These are phyloP conservation scores for Acrobasis suavella DNA, from an alignment of 2,888 invertebrate species.

Conservation along the genomic window DNA sequence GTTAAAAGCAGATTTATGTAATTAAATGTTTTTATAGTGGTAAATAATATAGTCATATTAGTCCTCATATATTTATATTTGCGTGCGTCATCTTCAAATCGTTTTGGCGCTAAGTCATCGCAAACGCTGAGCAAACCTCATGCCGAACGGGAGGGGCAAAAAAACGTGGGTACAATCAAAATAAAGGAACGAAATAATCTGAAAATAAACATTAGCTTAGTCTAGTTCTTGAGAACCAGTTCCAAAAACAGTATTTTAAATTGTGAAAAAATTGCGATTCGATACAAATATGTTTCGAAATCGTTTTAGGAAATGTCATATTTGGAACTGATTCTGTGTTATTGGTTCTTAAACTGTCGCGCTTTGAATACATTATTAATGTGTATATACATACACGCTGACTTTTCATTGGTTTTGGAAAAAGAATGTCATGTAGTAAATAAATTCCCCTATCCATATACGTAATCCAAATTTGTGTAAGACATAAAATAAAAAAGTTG, in stretches of 20 bases:
- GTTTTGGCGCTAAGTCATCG: conserved; percentile 33
- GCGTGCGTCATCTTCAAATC: conserved; percentile 33
- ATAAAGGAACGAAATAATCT: conserved; percentile 49
- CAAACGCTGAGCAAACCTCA: conserved; percentile 46
- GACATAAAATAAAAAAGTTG: too few species aligned
- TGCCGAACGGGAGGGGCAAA: conserved; percentile 48
- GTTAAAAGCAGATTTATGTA: too few species aligned
- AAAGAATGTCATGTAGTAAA: too few species aligned
- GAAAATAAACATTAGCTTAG: conserved; percentile 54
- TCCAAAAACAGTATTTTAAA: background rate
- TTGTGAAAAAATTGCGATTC: background rate
- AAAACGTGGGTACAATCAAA: conserved; percentile 38
- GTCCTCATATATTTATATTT: too few species aligned
- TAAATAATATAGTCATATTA: too few species aligned
- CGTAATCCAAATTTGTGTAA: too few species aligned
- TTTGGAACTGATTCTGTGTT: background rate
- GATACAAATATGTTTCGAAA: background rate
- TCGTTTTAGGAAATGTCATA: background rate
- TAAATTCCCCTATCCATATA: too few species aligned
- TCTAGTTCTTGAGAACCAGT: conserved; percentile 2
- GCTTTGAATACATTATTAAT: too few species aligned
- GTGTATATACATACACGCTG: too few species aligned
- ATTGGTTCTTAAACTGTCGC: too few species aligned
- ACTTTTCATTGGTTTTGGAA: too few species aligned
- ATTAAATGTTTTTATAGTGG: too few species aligned